phyloP scores from a whole-genome alignment of 2,888 invertebrate species.

The Anoplius nigerrimus region DNA sequence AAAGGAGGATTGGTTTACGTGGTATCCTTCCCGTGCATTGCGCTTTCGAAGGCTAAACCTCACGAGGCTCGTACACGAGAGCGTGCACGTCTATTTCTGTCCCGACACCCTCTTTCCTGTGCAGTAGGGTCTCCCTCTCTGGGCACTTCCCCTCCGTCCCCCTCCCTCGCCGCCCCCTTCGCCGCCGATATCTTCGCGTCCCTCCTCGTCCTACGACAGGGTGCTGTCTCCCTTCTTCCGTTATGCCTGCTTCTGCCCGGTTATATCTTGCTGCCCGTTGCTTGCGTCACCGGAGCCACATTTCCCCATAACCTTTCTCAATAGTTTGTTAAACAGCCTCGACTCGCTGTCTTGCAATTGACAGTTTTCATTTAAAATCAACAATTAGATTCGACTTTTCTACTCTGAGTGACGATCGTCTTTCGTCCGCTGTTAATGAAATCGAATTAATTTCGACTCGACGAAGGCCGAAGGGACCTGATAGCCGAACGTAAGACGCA shows the following conservation, averaged over 20 bases:
- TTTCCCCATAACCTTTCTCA: constrained; percentile 63
- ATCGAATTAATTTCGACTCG: too few relatives aligned
- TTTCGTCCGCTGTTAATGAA: too few relatives aligned
- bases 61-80: constrained; percentile 50
- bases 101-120: constrained; percentile 66
- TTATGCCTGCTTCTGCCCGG: constrained; percentile 40
- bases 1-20: constrained; percentile 37
- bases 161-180: constrained; percentile 18
- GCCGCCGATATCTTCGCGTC: constrained; percentile 33
- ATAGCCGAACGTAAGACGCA: too few relatives aligned
- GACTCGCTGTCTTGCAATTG: not conserved
- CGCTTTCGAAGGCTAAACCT: constrained; percentile 54
- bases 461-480: too few relatives aligned
- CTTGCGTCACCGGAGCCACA: constrained; percentile 49
- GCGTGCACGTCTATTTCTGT: constrained; percentile 61
- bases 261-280: constrained; percentile 44
- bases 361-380: too few relatives aligned
- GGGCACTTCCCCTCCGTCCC: constrained; percentile 19
- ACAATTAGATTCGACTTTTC: too few relatives aligned
- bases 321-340: constrained; percentile 25
- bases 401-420: too few relatives aligned
- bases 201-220: constrained; percentile 43
- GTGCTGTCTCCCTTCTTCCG: constrained; percentile 54
- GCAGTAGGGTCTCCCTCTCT: constrained; percentile 41
- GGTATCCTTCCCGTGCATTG: constrained; percentile 40